A percentile compares a stretch with the other conserved stretches of the same genome.
These are phyloP conservation scores for Cnemophilus loriae DNA, from an alignment of 2,113 vertebrate species.

Conservation along the genomic window DNA sequence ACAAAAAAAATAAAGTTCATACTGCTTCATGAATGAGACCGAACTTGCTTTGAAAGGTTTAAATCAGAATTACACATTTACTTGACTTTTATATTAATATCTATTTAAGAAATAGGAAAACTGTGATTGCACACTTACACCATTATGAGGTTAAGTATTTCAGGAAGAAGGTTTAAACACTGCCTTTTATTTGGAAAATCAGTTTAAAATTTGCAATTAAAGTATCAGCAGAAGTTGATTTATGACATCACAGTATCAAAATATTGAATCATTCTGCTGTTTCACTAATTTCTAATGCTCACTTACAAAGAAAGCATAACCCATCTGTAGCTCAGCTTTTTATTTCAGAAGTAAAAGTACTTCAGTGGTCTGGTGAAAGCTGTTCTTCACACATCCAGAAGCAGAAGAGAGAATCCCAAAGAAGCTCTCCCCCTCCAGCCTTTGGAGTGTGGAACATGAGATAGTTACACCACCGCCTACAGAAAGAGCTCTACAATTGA, in stretches of 20 bases:
- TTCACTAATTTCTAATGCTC: not conserved
- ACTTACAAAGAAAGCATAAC: not conserved
- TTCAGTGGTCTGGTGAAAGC: not conserved
- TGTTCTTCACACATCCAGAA: not conserved
- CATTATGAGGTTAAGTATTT: not conserved
- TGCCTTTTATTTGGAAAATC: not conserved
- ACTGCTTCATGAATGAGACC: not conserved
- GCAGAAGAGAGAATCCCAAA: not conserved
- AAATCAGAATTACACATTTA: not conserved
- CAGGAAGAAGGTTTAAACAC: not conserved
- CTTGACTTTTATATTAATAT: not conserved
- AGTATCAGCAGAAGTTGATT: not conserved
- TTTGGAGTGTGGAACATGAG: fast-evolving
- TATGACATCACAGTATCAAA: not conserved
- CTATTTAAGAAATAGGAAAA: not conserved
- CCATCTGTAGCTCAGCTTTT: not conserved
- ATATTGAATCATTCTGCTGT: not conserved
- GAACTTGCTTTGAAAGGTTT: not conserved
- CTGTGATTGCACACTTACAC: not conserved
- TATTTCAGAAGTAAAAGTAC: not conserved
- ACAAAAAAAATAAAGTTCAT: not conserved
- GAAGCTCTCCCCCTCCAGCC: fast-evolving
- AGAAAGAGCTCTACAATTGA: not conserved
- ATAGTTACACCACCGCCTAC: fast-evolving
- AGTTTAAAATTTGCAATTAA: not conserved